phyloP scores from a whole-genome alignment of 1,140 invertebrate species.

The Apis cerana region DNA sequence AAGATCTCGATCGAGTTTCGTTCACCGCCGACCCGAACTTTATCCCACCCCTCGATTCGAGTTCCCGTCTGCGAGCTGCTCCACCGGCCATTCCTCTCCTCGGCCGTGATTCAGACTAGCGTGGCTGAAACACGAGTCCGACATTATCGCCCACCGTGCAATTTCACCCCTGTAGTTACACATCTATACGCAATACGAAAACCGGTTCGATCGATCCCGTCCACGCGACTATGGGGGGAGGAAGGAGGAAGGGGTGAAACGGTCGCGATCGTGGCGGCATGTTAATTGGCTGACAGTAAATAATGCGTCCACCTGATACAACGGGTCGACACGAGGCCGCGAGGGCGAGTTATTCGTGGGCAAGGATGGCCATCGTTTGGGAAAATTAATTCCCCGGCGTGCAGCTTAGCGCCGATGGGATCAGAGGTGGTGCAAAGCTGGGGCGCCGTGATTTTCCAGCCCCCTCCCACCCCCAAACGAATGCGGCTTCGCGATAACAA shows the following conservation, averaged over 20 bases:
- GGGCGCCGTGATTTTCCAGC: no score
- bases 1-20: slow-evolving; percentile 41
- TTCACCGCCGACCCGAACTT: neutral
- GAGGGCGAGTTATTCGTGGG: slow-evolving; percentile 42
- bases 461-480: no score
- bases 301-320: slow-evolving; percentile 65
- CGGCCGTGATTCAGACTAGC: slow-evolving; percentile 59
- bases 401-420: slow-evolving; percentile 44
- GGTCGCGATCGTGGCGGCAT: slow-evolving; percentile 61
- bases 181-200: slow-evolving; percentile 50
- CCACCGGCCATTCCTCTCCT: slow-evolving; percentile 56
- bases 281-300: slow-evolving; percentile 69
- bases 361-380: slow-evolving; percentile 51
- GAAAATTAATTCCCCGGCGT: slow-evolving; percentile 61
- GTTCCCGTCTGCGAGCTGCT: neutral
- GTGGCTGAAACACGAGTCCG: slow-evolving; percentile 66
- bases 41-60: neutral
- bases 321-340: neutral
- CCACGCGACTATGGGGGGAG: slow-evolving; percentile 31
- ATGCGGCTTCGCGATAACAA: no score
- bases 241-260: slow-evolving; percentile 32
- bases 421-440: slow-evolving; percentile 12
- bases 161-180: slow-evolving; percentile 61
- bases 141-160: slow-evolving; percentile 64
- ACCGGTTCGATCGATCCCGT: slow-evolving; percentile 55